Percentiles rank a stretch among this genome's conserved stretches.
These are phyloP conservation scores for Trachythela sp. DNA, from an alignment of 64 coral and sea anemone genomes.

Conservation along the genomic window DNA sequence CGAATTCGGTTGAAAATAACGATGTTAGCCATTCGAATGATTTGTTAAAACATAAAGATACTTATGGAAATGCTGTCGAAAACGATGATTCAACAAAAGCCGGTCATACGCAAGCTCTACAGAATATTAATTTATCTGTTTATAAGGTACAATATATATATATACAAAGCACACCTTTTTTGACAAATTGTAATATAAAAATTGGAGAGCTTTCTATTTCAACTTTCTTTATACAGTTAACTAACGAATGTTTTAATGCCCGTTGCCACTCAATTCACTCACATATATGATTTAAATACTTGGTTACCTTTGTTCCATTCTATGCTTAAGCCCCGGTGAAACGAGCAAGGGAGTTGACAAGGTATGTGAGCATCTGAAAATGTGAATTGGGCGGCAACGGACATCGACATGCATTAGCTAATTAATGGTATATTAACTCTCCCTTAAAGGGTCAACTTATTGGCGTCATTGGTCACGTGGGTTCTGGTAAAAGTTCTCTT, in stretches of 20 bases:
- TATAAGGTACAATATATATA: not conserved
- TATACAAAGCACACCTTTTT: not conserved
- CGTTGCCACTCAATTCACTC: no score
- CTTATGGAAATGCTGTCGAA: not conserved
- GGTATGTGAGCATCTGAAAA: no score
- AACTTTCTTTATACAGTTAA: not conserved
- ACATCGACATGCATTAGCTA: not conserved
- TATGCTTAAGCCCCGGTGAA: no score
- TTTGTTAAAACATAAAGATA: not conserved
- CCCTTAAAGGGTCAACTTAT: slow-evolving; percentile 61
- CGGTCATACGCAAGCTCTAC: not conserved
- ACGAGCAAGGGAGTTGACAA: no score
- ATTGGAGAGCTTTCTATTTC: not conserved
- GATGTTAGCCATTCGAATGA: not conserved
- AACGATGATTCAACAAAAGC: not conserved
- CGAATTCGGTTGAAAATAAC: not conserved
- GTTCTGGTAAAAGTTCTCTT: slow-evolving; percentile 84
- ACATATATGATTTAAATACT: no score
- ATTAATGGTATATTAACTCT: not conserved
- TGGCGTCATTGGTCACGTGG: slow-evolving; percentile 89
- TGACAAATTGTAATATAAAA: no score
- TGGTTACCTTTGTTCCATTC: no score
- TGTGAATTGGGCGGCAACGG: no score
- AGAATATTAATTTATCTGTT: not conserved
- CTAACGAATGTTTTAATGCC: no score